phyloP scores from a whole-genome alignment of 2,888 invertebrate genomes.

The Drosophila dives region DNA sequence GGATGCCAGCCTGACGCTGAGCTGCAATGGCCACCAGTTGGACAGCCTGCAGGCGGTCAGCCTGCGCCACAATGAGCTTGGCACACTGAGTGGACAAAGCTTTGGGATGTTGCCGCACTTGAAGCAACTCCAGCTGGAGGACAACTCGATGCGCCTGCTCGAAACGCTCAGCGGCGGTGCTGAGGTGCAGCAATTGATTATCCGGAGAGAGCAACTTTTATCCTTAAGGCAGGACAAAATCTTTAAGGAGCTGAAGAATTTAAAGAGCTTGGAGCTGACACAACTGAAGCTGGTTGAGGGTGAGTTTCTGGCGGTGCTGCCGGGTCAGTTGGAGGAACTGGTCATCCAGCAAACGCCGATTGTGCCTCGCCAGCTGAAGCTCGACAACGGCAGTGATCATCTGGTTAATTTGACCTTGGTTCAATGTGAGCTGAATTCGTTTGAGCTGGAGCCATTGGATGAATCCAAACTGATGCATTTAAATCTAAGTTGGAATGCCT shows the following conservation, averaged over 20 bases:
- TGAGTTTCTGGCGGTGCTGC: conserved; percentile 63
- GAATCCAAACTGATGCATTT: conserved; percentile 46
- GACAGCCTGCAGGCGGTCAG: conserved; percentile 4
- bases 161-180: conserved; percentile 52
- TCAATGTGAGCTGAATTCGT: conserved; percentile 65
- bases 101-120: conserved; percentile 60
- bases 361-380: conserved; percentile 40
- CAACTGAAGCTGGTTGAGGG: conserved; percentile 58
- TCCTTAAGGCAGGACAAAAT: conserved; percentile 47
- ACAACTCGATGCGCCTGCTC: conserved; percentile 72
- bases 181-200: conserved; percentile 45
- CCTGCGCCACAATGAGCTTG: conserved; percentile 76
- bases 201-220: conserved; percentile 65
- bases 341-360: conserved; percentile 61
- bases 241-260: conserved; percentile 38
- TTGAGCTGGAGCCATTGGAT: conserved; percentile 46
- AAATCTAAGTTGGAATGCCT: conserved; percentile 79
- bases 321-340: conserved; percentile 64
- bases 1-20: conserved; percentile 63
- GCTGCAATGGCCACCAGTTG: conserved; percentile 52
- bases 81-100: conserved; percentile 57
- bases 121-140: conserved; percentile 57
- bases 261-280: conserved; percentile 48
- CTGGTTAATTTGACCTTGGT: conserved; percentile 67
- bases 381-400: conserved; percentile 31